Evolutionary conservation across 2,797 vertebrate species (phyloP), one percentile per base, ranked within the genome.

Genomic region (Artibeus jamaicensis): DNA sequence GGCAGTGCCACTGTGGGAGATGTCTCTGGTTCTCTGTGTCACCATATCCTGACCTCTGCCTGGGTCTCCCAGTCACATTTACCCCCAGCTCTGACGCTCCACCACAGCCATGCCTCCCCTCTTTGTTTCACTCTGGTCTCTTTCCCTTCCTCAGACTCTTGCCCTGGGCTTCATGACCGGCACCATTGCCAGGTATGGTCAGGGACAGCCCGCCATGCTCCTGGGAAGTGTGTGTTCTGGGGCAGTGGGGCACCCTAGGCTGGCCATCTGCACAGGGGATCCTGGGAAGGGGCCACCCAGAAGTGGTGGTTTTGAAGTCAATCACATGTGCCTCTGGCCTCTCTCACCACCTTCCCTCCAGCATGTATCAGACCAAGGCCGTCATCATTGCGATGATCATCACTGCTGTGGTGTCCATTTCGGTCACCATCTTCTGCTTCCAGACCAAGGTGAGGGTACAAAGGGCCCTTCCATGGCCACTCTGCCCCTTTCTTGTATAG

Each of bases 361-460:
- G 99, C 95, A 99, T 97, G 96, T 98, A 99, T 91, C 39, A 95
- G 9, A 99, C 99, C 9, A 99, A 98, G 65, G 99, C 99, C 0
- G 99, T 99, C 97, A 98, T 99, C 95, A 98, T 99, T 0, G 98
- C 99, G 34, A 98, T 99, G 98, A 98, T 99, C 91, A 99, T 99
- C 98, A 99, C 99, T 0, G 99, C 99, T 5, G 95, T 99, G 0
- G 99, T 99, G 86, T 99, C 99, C 96, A 97, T 99, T 39, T 91
- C 98, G 0, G 99, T 99, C 96, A 99, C 99, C 67, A 92, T 99
- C 98, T 99, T 99, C 99, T 99, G 99, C 98, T 99, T 99, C 98
- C 99, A 99, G 98, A 99, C 99, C 81, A 99, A 99, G 99, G 99
- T 99, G 98, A 98, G 97, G 14, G 44, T 46, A 22, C 42, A 50